These are phyloP conservation scores for Chlorodrepanis virens DNA, from an alignment of 2,113 vertebrate genomes.

Conservation along the genomic window DNA sequence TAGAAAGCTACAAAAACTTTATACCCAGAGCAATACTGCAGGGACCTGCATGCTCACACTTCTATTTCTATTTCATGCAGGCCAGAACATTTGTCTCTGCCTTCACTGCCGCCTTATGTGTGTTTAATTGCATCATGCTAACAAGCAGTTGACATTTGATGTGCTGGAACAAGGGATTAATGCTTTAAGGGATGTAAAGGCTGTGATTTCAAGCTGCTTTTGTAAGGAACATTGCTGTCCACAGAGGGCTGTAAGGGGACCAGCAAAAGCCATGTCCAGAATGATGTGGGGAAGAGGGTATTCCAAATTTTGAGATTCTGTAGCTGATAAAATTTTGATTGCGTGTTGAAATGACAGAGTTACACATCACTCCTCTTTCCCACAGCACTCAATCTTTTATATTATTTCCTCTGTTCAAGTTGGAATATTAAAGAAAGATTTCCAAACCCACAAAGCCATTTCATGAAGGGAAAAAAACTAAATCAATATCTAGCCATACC, in stretches of 20 bases:
- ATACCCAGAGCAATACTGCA: neutral
- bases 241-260: neutral
- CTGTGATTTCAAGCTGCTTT: conserved; percentile 13
- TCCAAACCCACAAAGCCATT: neutral
- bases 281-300: neutral
- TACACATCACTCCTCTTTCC: neutral
- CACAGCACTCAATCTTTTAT: neutral
- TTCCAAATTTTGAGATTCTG: neutral
- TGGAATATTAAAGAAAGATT: neutral
- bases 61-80: neutral
- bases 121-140: neutral
- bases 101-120: neutral
- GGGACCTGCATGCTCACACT: neutral
- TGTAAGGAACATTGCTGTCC: neutral
- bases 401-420: neutral
- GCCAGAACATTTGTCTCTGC: neutral
- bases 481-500: neutral
- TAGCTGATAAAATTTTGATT: neutral
- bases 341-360: neutral
- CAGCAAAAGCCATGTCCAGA: neutral
- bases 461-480: neutral
- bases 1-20: neutral
- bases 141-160: neutral
- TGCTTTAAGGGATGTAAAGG: neutral
- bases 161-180: neutral